Conservation (phyloP, 2,888 invertebrate genomes). For the Nezara viridula region DNA sequence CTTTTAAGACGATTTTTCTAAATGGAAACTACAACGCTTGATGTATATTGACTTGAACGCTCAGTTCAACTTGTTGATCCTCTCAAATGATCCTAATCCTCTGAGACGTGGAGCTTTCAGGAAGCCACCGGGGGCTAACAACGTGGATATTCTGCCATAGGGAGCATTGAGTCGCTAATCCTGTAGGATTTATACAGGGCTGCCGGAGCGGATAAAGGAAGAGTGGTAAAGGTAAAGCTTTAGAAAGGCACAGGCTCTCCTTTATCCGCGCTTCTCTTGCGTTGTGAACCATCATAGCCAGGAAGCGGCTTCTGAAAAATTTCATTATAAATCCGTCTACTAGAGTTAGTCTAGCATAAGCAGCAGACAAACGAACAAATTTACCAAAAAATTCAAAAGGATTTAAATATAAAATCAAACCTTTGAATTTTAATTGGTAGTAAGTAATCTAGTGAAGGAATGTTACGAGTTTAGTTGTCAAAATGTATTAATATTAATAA, state of each 20-base stretch:
- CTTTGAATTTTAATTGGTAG: no score
- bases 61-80: slow-evolving; percentile 2
- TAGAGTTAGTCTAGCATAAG: background rate
- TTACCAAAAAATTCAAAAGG: background rate
- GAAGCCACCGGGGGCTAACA: background rate
- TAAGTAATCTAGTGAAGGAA: no score
- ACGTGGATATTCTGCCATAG: slow-evolving; percentile 13
- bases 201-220: background rate
- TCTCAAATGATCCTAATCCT: background rate
- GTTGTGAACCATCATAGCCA: background rate
- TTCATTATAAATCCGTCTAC: background rate
- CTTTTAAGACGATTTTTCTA: no score
- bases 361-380: background rate
- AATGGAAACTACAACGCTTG: background rate
- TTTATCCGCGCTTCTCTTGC: background rate
- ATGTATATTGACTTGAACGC: background rate
- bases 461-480: no score
- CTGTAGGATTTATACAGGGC: slow-evolving; percentile 7
- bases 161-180: slow-evolving; percentile 29
- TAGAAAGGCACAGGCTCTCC: background rate
- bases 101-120: background rate
- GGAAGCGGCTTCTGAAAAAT: background rate
- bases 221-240: slow-evolving; percentile 3
- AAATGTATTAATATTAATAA: no score
- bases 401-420: background rate